These are phyloP conservation scores for Diloba caeruleocephala DNA, from an alignment of 2,888 invertebrate genomes.

Conservation along the genomic window DNA sequence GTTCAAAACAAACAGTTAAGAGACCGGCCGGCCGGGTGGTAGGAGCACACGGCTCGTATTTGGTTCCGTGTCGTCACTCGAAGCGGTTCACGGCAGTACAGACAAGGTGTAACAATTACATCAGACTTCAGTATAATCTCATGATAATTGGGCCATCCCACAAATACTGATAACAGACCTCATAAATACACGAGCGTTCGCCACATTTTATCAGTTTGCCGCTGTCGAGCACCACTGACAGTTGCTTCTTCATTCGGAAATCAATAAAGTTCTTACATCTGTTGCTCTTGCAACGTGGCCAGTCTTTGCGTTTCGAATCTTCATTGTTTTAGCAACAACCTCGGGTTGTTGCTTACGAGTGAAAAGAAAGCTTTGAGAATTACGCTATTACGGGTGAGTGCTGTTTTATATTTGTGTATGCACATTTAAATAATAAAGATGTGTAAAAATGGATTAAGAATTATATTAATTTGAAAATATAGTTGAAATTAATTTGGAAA, in stretches of 20 bases:
- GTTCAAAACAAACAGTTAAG: slow-evolving; percentile 41
- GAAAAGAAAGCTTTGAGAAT: slow-evolving; percentile 90
- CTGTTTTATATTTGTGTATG: slow-evolving; percentile 3
- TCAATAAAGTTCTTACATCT: slow-evolving; percentile 54
- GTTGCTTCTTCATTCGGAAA: slow-evolving; percentile 52
- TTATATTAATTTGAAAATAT: too few relatives aligned
- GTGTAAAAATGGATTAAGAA: too few relatives aligned
- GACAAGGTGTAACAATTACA: slow-evolving; percentile 53
- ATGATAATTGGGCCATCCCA: slow-evolving; percentile 71
- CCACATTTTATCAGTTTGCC: slow-evolving; percentile 70
- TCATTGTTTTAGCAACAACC: slow-evolving; percentile 84
- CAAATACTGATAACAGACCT: slow-evolving; percentile 72
- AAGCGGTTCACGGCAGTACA: slow-evolving; percentile 74
- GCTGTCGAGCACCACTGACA: slow-evolving; percentile 61
- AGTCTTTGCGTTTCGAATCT: slow-evolving; percentile 46
- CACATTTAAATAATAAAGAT: too few relatives aligned
- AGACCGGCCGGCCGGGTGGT: slow-evolving; percentile 29
- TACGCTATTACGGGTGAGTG: slow-evolving; percentile 88
- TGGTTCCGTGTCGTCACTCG: slow-evolving; percentile 50
- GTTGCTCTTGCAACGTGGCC: slow-evolving; percentile 62
- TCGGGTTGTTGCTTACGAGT: slow-evolving; percentile 86
- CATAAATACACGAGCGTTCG: slow-evolving; percentile 70
- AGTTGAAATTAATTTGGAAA: too few relatives aligned
- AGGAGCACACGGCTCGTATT: slow-evolving; percentile 41
- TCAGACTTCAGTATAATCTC: slow-evolving; percentile 49